Base-by-base conservation (phyloP, 2,888 invertebrate species). In the Criorhina ranunculi region DNA sequence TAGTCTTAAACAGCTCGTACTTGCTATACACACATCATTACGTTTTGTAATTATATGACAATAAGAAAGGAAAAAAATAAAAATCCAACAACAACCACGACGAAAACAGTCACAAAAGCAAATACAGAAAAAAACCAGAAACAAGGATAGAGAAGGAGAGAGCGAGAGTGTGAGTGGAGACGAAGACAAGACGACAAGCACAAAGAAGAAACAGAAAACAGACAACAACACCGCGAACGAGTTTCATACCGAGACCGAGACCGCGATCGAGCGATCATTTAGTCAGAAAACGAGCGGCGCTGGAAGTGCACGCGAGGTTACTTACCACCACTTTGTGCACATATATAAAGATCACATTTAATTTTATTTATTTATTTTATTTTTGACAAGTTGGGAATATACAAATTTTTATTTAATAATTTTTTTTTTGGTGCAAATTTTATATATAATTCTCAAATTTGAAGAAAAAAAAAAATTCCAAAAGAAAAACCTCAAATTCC, bases 231-330 rank as follows among this genome's bases (percentile, higher is more conserved):
- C 60, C 79, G n/a, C n/a, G 75, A 85, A 85, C 85, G 79, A 85
- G 85, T 85, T 85, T 85, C 75, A 55, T 53, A 55, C 51, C 57
- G 57, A 76, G 15, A 55, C 51, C 57, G 57, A 76, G 15, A 46
- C 31, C 57, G 62, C 49, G 67, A 73, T 40, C 79, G 69, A 85
- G 31, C 62, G 85, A 85, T 85, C 85, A 66, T 79, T 85, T 76
- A 85, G 85, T 85, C 66, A 66, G 80, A 80, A 85, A 86, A 86
- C 86, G 81, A 86, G 80, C 86, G 86, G 86, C 86, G 86, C 81
- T 86, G 86, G 86, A 81, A 81, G 80, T 86, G 86, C 86, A 86
- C 86, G 86, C 86, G 86, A 76, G 80, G 76, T 76, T 76, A 81
- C 66, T 80, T 86, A 86, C 69, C 57, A 79, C 55, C 75, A 24